Evolutionary conservation across 2,797 vertebrate genomes (phyloP).

Genomic region (Lophotriccus pileatus): DNA sequence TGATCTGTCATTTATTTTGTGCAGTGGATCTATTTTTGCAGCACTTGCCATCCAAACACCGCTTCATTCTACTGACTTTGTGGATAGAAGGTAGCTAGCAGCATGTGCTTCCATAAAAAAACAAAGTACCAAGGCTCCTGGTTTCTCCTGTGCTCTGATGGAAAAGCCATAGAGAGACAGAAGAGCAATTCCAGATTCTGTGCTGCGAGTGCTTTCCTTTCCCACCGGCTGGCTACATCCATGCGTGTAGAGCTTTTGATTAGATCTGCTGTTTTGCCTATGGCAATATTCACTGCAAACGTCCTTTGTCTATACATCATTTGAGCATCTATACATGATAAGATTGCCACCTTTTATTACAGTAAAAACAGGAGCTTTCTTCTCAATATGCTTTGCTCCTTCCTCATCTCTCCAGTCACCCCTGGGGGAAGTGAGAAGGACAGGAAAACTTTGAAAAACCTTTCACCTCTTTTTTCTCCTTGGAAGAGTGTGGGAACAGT

Average conservation of each 20-base stretch:
- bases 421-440: slow-evolving; percentile 63
- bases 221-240: slow-evolving; percentile 66
- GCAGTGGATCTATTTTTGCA: slow-evolving; percentile 16
- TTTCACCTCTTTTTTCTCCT: slow-evolving; percentile 64
- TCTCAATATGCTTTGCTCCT: slow-evolving; percentile 58
- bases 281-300: slow-evolving; percentile 67
- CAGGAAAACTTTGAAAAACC: slow-evolving; percentile 53
- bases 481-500: slow-evolving; percentile 22
- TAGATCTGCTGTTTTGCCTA: slow-evolving; percentile 75
- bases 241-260: slow-evolving; percentile 68
- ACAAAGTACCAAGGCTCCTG: slow-evolving; percentile 16
- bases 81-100: not conserved
- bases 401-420: slow-evolving; percentile 56
- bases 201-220: slow-evolving; percentile 48
- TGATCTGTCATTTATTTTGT: slow-evolving; percentile 38
- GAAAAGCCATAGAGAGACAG: not conserved
- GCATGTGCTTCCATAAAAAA: not conserved
- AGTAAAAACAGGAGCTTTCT: slow-evolving; percentile 61
- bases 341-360: slow-evolving; percentile 67
- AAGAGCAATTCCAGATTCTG: slow-evolving; percentile 59
- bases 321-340: slow-evolving; percentile 43
- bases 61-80: not conserved
- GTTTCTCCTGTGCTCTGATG: not conserved
- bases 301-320: slow-evolving; percentile 64
- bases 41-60: not conserved